Conservation (phyloP, 1,140 invertebrate genomes). For the Sycophila sp. region DNA sequence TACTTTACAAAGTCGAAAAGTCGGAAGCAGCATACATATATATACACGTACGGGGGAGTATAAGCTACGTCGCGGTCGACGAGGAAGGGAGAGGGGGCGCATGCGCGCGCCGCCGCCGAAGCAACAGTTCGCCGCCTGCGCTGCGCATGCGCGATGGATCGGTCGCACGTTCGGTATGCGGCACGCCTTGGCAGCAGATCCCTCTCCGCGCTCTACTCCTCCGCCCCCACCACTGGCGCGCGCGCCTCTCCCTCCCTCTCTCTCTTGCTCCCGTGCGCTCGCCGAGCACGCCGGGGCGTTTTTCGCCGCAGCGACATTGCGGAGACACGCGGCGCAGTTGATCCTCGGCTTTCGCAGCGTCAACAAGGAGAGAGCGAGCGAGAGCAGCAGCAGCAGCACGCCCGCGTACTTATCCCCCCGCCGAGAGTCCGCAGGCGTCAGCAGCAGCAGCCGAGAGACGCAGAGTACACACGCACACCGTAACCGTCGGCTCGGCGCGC, state of each 20-base stretch:
- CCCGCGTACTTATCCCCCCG: too few relatives aligned
- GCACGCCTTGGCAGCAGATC: conserved; percentile 13
- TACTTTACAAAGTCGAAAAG: too few relatives aligned
- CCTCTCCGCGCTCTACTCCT: background rate
- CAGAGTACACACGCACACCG: conserved; percentile 1
- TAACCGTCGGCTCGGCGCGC: background rate
- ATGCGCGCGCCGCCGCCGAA: background rate
- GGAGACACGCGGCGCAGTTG: conserved; percentile 57
- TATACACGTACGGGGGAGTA: too few relatives aligned
- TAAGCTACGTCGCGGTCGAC: too few relatives aligned
- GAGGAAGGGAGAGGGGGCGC: too few relatives aligned
- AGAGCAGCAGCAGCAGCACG: background rate
- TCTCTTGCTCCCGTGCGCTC: background rate
- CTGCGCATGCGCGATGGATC: conserved; percentile 43
- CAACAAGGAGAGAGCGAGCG: conserved; percentile 32
- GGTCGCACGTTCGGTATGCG: background rate
- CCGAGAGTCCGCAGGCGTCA: conserved; percentile 33
- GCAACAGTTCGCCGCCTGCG: conserved; percentile 28
- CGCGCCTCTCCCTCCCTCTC: conserved; percentile 2
- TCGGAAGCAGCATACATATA: too few relatives aligned
- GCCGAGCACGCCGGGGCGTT: conserved; percentile 23
- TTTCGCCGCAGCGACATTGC: conserved; percentile 24
- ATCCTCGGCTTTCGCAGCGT: conserved; percentile 58
- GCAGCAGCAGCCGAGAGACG: conserved; percentile 36
- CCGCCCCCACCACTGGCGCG: background rate